Base-by-base conservation (phyloP, 2,113 vertebrate species). In the Myiozetetes cayanensis region DNA sequence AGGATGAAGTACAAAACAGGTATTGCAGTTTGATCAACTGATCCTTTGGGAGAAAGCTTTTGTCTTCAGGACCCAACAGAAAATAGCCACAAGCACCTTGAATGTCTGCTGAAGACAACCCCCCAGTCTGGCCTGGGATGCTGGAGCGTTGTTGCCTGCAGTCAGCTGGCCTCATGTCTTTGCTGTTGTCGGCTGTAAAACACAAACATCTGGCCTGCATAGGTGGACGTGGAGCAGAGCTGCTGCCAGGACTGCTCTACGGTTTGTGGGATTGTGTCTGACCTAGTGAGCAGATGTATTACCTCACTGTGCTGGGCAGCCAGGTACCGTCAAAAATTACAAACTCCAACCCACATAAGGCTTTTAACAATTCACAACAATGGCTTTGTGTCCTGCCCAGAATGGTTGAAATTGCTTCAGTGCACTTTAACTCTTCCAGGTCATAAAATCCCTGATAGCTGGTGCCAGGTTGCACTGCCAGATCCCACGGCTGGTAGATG, bases 401-500 rank as follows among this genome's bases (percentile, higher is more conserved):
- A 39, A 18, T 31, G 43, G n/a, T 2, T 88, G 65, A 77, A 72
- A 65, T 44, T 11, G 6, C 7, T 1, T 56, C 47, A 31, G 59
- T 53, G 35, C n/a, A 10, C 56, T 88, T 59, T 10, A 70, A 16
- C 28, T 44, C 47, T 65, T 73, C 44, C n/a, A 47, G 79, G 47
- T 37, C 10, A 27, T 31, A 62, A 84, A 88, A 47, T 63, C 33
- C 25, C 28, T 2, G 1, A 61, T n/a, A 52, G 24, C 2, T 0
- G 0, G 31, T 72, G 68, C 50, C 7, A 9, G 30, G 13, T 43
- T 0, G 0, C 1, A 4, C 37, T 76, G 53, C 55, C 43, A 55
- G 16, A 8, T 83, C 9, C 44, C 5, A 4, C 0, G 1, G 37
- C 28, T 68, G 31, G 9, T 10, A 43, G 53, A 74, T 22, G 21